Evolutionary conservation across 2,888 invertebrate genomes (phyloP), one percentile per base, ranked within the genome.

Genomic region (Mesorhabditis belari): DNA sequence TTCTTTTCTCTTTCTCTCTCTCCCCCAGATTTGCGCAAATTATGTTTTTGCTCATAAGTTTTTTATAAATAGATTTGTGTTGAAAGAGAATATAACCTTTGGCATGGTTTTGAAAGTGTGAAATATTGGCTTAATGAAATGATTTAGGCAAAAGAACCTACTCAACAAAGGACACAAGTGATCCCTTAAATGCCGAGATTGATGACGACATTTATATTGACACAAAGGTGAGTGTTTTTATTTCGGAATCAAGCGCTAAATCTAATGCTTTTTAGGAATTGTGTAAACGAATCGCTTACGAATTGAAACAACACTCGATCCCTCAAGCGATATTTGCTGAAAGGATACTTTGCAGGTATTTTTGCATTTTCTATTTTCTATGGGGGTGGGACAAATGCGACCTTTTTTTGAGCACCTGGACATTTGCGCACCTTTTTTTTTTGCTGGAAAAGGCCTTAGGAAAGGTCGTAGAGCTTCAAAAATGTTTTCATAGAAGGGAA

Each of bases 241-340:
- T 54, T 12, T 9, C 17, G 2, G 24, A n/a, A 12, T 54, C 51
- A 21, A 19, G 19, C n/a, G 17, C 19, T n/a, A 9, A 24, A 54
- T 9, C 57, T 17, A 17, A n/a, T 44, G 35, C 5, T 25, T 58
- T 19, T 19, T 27, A 66, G 26, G 76, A 79, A 56, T 63, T 79
- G 49, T 78, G 78, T 62, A 71, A 74, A 52, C 61, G 77, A 23
- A 79, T 81, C 25, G 80, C 80, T 3, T 79, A 77, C 57, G 81
- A 81, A 55, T 63, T 80, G 44, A 98, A 98, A 60, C 75, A 77
- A 52, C 98, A 98, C 85, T 94, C 94, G 85, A 98, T 98, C 83
- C 98, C 98, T 55, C 80, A 80, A 83, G 98, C 98, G 67, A 96
- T 98, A 81, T 81, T 81, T 55, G 81, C 81, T 49, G 81, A 81